A percentile compares a stretch with the other conserved stretches of the same genome.
Evolutionary conservation across 2,113 vertebrate genomes (phyloP).

Genomic region (Pseudorectes ferrugineus): DNA sequence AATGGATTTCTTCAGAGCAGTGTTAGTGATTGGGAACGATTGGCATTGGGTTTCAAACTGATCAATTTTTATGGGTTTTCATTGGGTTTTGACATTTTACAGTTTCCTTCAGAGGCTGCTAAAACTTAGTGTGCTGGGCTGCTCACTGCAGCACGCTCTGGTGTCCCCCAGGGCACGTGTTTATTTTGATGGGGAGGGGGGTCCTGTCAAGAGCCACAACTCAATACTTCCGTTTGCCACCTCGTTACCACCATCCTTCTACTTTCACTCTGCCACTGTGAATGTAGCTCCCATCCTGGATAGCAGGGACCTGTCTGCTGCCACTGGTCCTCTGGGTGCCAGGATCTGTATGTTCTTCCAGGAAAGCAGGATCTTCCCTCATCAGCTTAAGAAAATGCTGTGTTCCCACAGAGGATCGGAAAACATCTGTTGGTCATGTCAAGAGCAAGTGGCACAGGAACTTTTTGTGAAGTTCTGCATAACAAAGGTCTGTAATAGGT

Average conservation of each 20-base stretch:
- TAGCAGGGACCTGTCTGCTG: not conserved
- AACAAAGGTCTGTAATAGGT: not conserved
- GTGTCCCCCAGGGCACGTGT: fast-evolving
- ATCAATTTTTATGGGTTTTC: not conserved
- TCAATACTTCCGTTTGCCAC: not conserved
- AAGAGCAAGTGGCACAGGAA: not conserved
- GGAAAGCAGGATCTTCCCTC: not conserved
- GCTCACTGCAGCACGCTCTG: not conserved
- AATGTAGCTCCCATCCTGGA: not conserved
- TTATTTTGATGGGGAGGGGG: not conserved
- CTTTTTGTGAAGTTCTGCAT: not conserved
- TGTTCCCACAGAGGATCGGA: not conserved
- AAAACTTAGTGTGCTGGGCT: not conserved
- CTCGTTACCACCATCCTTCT: not conserved
- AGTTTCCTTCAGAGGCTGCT: not conserved
- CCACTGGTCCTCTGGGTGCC: not conserved
- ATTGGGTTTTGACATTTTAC: not conserved
- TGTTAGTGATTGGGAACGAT: fast-evolving
- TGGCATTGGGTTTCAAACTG: not conserved
- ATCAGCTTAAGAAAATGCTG: not conserved
- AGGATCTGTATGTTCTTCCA: not conserved
- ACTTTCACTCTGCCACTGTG: not conserved
- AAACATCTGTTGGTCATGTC: not conserved
- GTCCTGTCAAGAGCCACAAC: not conserved
- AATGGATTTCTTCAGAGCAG: not conserved